A percentile compares a stretch with the other conserved stretches of the same genome.
Evolutionary conservation across 2,797 vertebrate species (phyloP).

Genomic region (Rousettus madagascariensis): DNA sequence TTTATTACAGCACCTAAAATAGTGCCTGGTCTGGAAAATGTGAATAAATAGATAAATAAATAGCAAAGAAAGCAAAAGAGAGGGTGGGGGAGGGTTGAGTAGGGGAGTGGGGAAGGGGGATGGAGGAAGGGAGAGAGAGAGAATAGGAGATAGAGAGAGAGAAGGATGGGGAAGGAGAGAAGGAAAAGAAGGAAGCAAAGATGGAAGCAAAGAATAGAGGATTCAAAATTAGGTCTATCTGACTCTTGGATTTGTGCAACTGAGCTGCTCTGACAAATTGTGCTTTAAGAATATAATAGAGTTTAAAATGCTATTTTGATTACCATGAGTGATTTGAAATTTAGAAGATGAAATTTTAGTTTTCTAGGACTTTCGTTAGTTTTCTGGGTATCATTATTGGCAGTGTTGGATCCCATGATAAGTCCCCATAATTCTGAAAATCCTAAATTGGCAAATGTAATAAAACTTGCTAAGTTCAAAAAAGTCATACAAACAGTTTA

Average conservation of each 20-base stretch:
- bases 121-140: no score
- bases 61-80: no score
- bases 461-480: neutral
- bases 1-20: neutral
- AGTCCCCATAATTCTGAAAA: neutral
- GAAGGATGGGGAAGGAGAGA: no score
- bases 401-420: neutral
- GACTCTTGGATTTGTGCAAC: neutral
- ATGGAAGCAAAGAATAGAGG: neutral
- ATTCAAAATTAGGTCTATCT: neutral
- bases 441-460: neutral
- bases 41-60: neutral
- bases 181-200: neutral
- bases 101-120: neutral
- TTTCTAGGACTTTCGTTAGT: neutral
- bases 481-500: neutral
- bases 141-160: neutral
- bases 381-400: neutral
- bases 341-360: neutral
- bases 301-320: neutral
- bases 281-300: neutral
- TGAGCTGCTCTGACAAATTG: neutral
- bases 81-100: accelerated
- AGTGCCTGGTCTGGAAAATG: neutral
- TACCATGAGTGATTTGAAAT: neutral